Evolutionary conservation across 2,888 invertebrate genomes (phyloP), one percentile per base, ranked within the genome.

Genomic region (Apotomis betuletana): DNA sequence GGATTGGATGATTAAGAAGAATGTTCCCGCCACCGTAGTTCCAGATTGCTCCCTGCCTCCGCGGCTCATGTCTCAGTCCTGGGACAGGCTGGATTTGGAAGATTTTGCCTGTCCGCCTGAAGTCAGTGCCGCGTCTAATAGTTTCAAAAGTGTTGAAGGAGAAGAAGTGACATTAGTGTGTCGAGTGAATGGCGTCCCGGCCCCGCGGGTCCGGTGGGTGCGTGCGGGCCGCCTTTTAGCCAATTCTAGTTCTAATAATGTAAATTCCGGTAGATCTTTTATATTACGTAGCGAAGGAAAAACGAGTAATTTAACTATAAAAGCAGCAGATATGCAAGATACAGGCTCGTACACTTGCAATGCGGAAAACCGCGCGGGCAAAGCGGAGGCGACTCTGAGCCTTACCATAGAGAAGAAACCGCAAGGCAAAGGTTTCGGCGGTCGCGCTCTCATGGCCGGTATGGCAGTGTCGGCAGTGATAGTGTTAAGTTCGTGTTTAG

Each of bases 311-410:
- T 90, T 97, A 84, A 96, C 96, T 5, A 96, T 97, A 75, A 94
- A 95, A 79, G 94, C 95, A 46, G 95, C 95, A 6, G 96, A 96
- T 74, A 87, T 95, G 76, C 96, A 96, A 87, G 97, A 97, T 85
- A 95, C 96, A 54, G 97, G 97, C 57, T 93, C 95, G 62, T 97
- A 97, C 83, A 95, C 95, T 59, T 97, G 97, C 83, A 94, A 95
- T 69, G 97, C 97, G 0, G 96, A 97, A 85, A 97, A 97, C 83
- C 95, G 96, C 85, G 97, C 97, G 4, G 97, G 97, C 0, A 95
- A 94, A 81, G 96, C 95, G 10, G 96, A 96, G 87, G 96, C 96
- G 36, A 95, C 95, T 82, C 95, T 97, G 70, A 96, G 95, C 73
- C 90, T 97, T 79, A 94, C 95, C 1, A 95, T 97, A 75, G 95